Conservation (phyloP, 2,888 invertebrate genomes). For the Ashinkailepas kermadecensis region DNA sequence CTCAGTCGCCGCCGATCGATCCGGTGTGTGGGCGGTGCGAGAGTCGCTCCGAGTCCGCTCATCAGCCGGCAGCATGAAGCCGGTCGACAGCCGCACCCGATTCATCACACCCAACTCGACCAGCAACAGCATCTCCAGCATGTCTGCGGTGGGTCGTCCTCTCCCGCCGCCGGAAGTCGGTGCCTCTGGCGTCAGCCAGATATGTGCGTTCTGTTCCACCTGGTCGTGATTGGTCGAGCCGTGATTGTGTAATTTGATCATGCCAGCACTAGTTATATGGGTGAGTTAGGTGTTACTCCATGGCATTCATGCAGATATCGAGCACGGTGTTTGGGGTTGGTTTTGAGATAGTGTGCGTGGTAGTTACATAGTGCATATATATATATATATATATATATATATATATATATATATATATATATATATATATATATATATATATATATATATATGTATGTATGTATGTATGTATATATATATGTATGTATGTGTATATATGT, state of each 20-base stretch:
- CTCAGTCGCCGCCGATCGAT: too few species aligned
- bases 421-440: conserved; percentile 22
- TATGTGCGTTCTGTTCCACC: too few species aligned
- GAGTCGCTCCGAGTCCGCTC: too few species aligned
- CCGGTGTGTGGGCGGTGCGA: too few species aligned
- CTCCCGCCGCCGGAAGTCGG: not conserved
- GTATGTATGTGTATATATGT: conserved; percentile 22
- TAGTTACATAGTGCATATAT: not conserved
- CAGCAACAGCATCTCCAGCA: not conserved
- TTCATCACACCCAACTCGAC: conserved; percentile 17
- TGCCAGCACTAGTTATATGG: too few species aligned
- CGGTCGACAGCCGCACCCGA: conserved; percentile 7
- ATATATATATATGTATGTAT: conserved; percentile 21
- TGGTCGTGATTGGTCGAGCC: too few species aligned
- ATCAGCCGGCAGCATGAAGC: not conserved
- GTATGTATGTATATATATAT: conserved; percentile 17
- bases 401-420: conserved; percentile 23
- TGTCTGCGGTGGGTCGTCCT: not conserved
- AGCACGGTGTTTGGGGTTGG: too few species aligned
- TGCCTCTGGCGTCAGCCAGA: too few species aligned
- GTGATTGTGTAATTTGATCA: too few species aligned
- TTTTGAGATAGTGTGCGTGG: too few species aligned
- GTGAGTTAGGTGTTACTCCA: too few species aligned
- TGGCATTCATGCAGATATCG: too few species aligned
- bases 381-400: conserved; percentile 22